phyloP scores from a whole-genome alignment of 1,140 invertebrate genomes.

The Trinorchestia longiramus region DNA sequence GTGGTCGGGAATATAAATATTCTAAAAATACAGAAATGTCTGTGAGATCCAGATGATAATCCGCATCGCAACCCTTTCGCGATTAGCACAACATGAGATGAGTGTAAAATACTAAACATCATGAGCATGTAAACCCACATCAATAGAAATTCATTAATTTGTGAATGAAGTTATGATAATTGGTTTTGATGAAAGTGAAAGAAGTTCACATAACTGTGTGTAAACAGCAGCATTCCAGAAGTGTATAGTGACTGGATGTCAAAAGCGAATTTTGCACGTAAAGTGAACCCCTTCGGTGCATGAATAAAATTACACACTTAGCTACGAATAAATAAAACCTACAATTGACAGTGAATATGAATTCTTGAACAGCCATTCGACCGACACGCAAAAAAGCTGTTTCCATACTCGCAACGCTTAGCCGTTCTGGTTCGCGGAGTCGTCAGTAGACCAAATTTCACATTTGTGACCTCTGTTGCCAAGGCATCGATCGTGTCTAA shows the following conservation, averaged over 20 bases:
- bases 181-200: background rate
- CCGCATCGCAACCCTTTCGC: background rate
- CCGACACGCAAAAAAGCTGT: background rate
- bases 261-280: background rate
- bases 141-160: background rate
- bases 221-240: background rate
- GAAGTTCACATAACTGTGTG: background rate
- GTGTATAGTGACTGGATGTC: background rate
- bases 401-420: background rate
- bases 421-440: background rate
- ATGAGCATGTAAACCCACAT: background rate
- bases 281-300: background rate
- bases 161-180: background rate
- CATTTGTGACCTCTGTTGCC: background rate
- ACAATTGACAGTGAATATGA: background rate
- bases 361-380: background rate
- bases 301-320: background rate
- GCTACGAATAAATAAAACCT: background rate
- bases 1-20: too few relatives aligned
- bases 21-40: background rate
- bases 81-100: background rate
- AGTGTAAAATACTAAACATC: background rate
- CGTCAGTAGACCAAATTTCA: background rate
- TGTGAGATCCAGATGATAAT: background rate
- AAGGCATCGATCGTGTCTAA: background rate